phyloP scores from a whole-genome alignment of 2,113 vertebrate genomes.

The Caretta caretta region DNA sequence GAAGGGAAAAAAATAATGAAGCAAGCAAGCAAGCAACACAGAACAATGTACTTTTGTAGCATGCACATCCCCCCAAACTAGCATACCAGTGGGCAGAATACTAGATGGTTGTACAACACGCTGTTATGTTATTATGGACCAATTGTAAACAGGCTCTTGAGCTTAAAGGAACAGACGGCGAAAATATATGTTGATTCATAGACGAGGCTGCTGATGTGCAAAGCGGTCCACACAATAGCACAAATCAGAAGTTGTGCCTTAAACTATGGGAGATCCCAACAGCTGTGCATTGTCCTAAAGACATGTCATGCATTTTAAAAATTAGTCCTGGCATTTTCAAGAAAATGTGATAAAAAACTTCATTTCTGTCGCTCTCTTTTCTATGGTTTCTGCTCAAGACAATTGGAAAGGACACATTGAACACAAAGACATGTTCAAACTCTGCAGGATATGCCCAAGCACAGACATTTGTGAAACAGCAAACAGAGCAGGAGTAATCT shows the following conservation, averaged over 20 bases:
- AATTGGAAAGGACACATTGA: neutral
- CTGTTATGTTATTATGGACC: neutral
- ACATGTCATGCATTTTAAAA: neutral
- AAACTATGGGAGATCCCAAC: neutral
- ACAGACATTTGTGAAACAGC: neutral
- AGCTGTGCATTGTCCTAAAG: neutral
- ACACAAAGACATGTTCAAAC: neutral
- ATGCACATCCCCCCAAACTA: neutral
- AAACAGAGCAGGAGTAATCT: neutral
- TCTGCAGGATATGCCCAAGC: neutral
- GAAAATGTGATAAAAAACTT: neutral
- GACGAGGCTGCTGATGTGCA: slow-evolving; percentile 28
- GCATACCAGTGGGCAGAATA: neutral
- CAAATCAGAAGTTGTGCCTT: neutral
- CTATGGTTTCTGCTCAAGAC: neutral
- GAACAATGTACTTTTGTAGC: slow-evolving; percentile 30
- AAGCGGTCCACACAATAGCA: neutral
- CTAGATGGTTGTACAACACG: slow-evolving; percentile 7
- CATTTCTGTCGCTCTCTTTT: neutral
- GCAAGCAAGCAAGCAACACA: neutral
- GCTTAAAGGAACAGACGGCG: slow-evolving; percentile 23
- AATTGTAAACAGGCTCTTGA: slow-evolving; percentile 18
- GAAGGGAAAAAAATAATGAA: neutral
- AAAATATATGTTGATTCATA: neutral
- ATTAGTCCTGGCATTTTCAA: neutral